phyloP scores from a whole-genome alignment of 2,113 vertebrate genomes.

The Morone chrysops region DNA sequence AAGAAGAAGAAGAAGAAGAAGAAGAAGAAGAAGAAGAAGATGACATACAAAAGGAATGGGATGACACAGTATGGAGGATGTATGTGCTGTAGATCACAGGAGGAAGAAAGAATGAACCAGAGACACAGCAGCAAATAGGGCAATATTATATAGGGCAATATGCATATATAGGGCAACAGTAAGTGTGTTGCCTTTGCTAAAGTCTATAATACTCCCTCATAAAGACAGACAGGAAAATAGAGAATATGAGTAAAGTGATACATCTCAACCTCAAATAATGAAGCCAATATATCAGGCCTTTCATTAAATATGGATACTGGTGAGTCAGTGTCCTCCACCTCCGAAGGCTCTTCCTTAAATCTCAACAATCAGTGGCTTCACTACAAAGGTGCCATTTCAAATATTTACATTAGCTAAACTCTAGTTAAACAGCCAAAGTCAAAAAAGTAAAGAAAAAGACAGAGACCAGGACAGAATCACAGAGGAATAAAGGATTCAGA shows the following conservation, averaged over 20 bases:
- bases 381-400: neutral
- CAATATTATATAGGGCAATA: constrained; percentile 71
- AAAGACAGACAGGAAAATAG: constrained; percentile 12
- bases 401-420: constrained; percentile 12
- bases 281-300: constrained; percentile 16
- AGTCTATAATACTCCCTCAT: constrained; percentile 47
- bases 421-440: neutral
- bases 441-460: constrained; percentile 1
- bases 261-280: neutral
- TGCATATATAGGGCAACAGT: constrained; percentile 73
- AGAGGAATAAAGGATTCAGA: constrained; percentile 34
- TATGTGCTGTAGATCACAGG: constrained; percentile 49
- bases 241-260: neutral
- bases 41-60: constrained; percentile 22
- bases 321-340: neutral
- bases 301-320: constrained; percentile 27
- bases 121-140: constrained; percentile 68
- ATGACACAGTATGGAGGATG: constrained; percentile 52
- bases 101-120: constrained; percentile 31
- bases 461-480: neutral
- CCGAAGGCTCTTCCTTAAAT: constrained; percentile 2
- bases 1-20: constrained; percentile 7
- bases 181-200: constrained; percentile 42
- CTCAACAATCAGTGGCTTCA: constrained; percentile 1
- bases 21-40: constrained; percentile 7